Percentiles rank a stretch among this genome's conserved stretches.
Conservation (phyloP, 2,113 vertebrate species). For the Lophotis ruficrista region DNA sequence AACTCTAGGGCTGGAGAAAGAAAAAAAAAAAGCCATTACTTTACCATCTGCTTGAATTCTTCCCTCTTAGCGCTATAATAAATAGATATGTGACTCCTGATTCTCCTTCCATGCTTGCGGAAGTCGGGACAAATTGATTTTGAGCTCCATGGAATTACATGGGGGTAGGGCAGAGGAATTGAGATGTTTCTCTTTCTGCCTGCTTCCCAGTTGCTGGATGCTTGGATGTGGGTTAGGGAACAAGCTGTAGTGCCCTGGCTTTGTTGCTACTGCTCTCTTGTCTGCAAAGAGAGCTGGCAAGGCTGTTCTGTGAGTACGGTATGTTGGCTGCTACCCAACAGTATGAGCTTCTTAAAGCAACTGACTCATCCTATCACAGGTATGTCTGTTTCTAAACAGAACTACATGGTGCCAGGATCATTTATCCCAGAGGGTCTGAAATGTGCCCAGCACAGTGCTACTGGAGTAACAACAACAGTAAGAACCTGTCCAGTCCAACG, state of each 20-base stretch:
- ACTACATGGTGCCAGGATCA: background rate
- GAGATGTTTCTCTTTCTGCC: background rate
- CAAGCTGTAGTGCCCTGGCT: background rate
- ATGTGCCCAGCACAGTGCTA: background rate
- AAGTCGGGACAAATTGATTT: conserved; percentile 1
- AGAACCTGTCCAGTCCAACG: background rate
- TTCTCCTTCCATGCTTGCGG: background rate
- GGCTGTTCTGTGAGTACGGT: background rate
- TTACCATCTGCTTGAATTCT: background rate
- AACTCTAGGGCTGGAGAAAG: background rate
- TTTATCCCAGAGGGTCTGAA: background rate
- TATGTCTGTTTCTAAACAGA: background rate
- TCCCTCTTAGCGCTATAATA: background rate
- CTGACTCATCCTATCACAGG: background rate
- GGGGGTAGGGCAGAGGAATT: background rate
- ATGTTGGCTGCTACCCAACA: background rate
- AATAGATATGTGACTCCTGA: background rate
- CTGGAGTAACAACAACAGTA: background rate
- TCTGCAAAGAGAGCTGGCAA: background rate
- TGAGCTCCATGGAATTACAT: background rate
- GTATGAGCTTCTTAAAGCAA: background rate
- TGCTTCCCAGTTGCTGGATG: background rate
- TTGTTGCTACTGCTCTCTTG: background rate
- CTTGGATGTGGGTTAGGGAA: background rate
- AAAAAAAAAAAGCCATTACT: background rate